Evolutionary conservation across 2,797 vertebrate species (phyloP), one percentile per base, ranked within the genome.

Genomic region (Peromyscus melanophrys): DNA sequence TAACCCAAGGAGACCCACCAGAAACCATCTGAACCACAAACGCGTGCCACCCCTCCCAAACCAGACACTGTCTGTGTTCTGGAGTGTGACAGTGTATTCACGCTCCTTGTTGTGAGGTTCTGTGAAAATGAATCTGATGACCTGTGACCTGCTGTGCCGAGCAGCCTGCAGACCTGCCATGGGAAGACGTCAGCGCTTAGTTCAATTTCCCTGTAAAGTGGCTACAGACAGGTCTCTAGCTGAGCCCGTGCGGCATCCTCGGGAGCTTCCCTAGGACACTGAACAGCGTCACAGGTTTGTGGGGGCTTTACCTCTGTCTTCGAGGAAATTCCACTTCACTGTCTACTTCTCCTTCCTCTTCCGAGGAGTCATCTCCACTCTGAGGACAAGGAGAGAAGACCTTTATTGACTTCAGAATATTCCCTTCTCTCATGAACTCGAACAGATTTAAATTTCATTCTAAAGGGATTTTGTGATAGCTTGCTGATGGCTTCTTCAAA

Each of bases 251-350:
- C 0, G 5, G 57, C 40, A 52, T 40, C 73, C 37, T 43, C 81
- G 11, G 69, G 90, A 23, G 25, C 10, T 77, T 40, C n/a, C 61
- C 1, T 9, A 0, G 7, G 37, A 31, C 55, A 16, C 16, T 34
- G 89, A 86, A 69, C n/a, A 6, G 46, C 63, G 34, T 11, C 29
- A 31, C 4, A 21, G 87, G 69, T 90, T 89, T 92, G 67, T 85
- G 49, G 5, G 55, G 88, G 75, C 95, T 98, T 99, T 99, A 99
- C 99, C 99, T 99, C 98, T 99, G 99, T 98, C 99, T 99, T 98
- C 99, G 99, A 98, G 99, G 99, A 99, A 99, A 99, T 98, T 99
- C 99, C 96, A 99, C 99, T 98, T 99, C 99, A 96, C 99, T 99
- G 95, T 99, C 99, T 86, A 99, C 99, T 98, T 99, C 99, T 0